Conservation (phyloP, 30 jellyfish, hydroid and myxozoan genomes). For the Aurelia aurita region DNA sequence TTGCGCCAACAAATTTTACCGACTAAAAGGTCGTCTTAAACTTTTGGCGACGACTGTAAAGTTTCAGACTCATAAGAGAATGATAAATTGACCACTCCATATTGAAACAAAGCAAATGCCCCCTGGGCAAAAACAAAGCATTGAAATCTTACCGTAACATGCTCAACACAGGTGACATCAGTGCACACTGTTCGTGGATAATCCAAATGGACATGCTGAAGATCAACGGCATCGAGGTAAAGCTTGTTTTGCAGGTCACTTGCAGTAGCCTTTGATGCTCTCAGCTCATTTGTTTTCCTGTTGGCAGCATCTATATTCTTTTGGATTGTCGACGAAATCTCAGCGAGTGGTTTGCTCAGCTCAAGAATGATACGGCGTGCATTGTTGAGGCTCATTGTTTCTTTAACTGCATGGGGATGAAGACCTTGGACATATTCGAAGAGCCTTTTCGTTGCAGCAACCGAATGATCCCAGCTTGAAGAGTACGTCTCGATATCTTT, state of each 20-base stretch:
- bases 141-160: slow-evolving; percentile 68
- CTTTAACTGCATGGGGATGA: slow-evolving; percentile 50
- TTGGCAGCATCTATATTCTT: slow-evolving; percentile 56
- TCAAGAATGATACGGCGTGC: slow-evolving; percentile 62
- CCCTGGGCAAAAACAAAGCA: too few relatives aligned
- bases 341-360: slow-evolving; percentile 69
- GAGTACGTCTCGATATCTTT: slow-evolving; percentile 69
- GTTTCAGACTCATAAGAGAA: too few relatives aligned
- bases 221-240: slow-evolving; percentile 40
- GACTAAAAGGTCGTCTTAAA: too few relatives aligned
- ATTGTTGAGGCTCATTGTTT: slow-evolving; percentile 70
- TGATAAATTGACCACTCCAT: too few relatives aligned
- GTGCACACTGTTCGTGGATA: slow-evolving; percentile 75
- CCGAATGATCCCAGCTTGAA: slow-evolving; percentile 79
- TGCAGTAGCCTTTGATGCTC: slow-evolving; percentile 59
- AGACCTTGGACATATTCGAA: slow-evolving; percentile 34
- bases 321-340: slow-evolving; percentile 64
- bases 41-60: too few relatives aligned
- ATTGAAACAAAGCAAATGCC: too few relatives aligned
- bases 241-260: slow-evolving; percentile 53
- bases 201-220: slow-evolving; percentile 16
- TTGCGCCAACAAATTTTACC: too few relatives aligned
- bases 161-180: slow-evolving; percentile 38
- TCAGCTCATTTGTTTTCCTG: slow-evolving; percentile 17
- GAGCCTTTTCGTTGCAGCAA: slow-evolving; percentile 50